Evolutionary conservation across 1,140 invertebrate species (phyloP).

Genomic region (Scaptomyza pallida): DNA sequence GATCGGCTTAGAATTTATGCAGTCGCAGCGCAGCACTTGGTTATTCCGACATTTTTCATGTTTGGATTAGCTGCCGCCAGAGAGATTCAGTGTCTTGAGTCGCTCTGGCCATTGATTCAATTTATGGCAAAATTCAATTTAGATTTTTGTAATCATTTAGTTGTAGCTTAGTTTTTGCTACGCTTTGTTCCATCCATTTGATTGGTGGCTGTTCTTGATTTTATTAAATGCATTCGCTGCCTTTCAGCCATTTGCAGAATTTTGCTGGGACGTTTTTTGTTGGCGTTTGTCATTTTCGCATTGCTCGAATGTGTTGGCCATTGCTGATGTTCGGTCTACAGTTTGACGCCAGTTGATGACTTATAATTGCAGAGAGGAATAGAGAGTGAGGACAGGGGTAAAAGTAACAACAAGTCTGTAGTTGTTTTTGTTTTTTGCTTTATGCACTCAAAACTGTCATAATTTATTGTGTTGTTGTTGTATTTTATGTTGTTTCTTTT

Average conservation of each 20-base stretch:
- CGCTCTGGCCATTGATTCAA: conserved; percentile 53
- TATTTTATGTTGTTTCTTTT: conserved; percentile 10
- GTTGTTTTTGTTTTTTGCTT: conserved; percentile 41
- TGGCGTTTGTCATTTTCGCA: conserved; percentile 54
- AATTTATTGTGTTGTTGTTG: conserved; percentile 56
- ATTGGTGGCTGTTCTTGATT: conserved; percentile 62
- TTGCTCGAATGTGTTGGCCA: conserved; percentile 62
- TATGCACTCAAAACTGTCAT: conserved; percentile 74
- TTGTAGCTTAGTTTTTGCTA: conserved; percentile 50
- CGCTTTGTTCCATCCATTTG: conserved; percentile 30
- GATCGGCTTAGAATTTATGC: conserved; percentile 73
- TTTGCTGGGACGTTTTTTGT: conserved; percentile 9
- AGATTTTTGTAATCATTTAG: conserved; percentile 81
- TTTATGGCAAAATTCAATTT: conserved; percentile 81
- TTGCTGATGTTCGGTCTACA: conserved; percentile 18
- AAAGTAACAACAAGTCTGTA: conserved; percentile 22
- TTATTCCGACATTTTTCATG: conserved; percentile 72
- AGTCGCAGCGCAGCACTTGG: conserved; percentile 46
- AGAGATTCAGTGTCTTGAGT: neutral
- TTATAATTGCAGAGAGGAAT: conserved; percentile 40
- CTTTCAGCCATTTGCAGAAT: conserved; percentile 57
- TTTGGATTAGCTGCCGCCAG: conserved; percentile 65
- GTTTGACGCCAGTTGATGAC: conserved; percentile 51
- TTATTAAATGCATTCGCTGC: conserved; percentile 68
- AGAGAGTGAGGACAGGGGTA: conserved; percentile 2